phyloP scores from a whole-genome alignment of 1,140 invertebrate genomes.

The Ips nitidus region DNA sequence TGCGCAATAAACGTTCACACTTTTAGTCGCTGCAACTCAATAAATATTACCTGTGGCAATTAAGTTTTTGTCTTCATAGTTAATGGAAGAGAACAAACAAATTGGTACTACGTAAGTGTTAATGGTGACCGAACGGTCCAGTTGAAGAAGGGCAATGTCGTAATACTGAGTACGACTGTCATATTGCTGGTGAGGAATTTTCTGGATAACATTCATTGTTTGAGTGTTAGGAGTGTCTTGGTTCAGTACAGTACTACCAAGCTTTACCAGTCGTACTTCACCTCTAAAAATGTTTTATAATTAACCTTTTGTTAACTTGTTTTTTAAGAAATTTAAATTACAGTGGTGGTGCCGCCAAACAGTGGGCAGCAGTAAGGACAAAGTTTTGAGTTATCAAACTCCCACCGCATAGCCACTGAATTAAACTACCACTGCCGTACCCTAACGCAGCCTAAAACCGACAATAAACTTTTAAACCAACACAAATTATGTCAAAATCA shows the following conservation, averaged over 20 bases:
- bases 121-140: conserved; percentile 54
- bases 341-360: conserved; percentile 48
- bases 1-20: not conserved
- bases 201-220: conserved; percentile 24
- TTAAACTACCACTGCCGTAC: conserved; percentile 33
- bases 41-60: conserved; percentile 36
- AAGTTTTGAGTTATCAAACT: conserved; percentile 67
- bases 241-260: conserved; percentile 23
- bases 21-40: not conserved
- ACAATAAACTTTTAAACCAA: not conserved
- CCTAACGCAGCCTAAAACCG: conserved; percentile 43
- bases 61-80: conserved; percentile 30
- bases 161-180: conserved; percentile 58
- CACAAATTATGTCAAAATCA: conserved; percentile 12
- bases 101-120: conserved; percentile 56
- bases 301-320: not conserved
- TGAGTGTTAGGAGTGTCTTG: conserved; percentile 27
- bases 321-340: conserved; percentile 12
- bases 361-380: conserved; percentile 76
- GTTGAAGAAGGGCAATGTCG: conserved; percentile 64
- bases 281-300: conserved; percentile 27
- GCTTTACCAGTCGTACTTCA: conserved; percentile 29
- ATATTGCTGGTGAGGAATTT: conserved; percentile 56
- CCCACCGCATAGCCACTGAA: conserved; percentile 59
- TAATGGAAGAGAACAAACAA: conserved; percentile 57